phyloP scores from a whole-genome alignment of 2,797 vertebrate genomes.

The Pangasius larnaudii region DNA sequence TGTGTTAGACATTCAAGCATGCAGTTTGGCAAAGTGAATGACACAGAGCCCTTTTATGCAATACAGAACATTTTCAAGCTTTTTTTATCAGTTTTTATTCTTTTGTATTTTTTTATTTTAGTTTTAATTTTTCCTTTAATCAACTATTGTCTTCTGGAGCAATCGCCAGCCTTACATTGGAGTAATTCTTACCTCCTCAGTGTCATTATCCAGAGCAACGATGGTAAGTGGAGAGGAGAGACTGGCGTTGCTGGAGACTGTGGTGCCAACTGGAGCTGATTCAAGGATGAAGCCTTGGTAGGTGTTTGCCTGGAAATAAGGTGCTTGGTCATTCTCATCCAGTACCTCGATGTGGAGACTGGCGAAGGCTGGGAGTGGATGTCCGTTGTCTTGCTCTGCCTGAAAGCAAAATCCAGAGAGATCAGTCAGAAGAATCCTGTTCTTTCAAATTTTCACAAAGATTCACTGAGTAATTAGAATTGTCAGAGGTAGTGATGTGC shows the following conservation, averaged over 20 bases:
- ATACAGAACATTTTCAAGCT: background rate
- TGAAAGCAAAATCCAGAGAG: constrained; percentile 57
- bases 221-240: constrained; percentile 84
- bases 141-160: background rate
- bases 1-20: background rate
- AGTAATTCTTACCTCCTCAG: constrained; percentile 85
- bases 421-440: background rate
- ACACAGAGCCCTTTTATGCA: background rate
- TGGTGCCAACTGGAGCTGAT: constrained; percentile 89
- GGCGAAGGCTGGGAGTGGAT: constrained; percentile 94
- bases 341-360: constrained; percentile 93
- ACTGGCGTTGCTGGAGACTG: constrained; percentile 79
- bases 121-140: background rate
- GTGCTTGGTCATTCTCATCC: constrained; percentile 95
- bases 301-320: constrained; percentile 85
- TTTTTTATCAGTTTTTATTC: background rate
- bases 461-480: background rate
- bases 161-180: background rate
- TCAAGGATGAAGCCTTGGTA: constrained; percentile 93
- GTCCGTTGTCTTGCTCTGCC: constrained; percentile 97
- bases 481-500: background rate
- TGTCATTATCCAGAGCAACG: constrained; percentile 90
- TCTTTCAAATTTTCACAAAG: background rate
- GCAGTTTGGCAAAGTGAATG: background rate
- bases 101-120: no score